Base-by-base conservation (phyloP, 2,113 vertebrate species). In the Pholis gunnellus region DNA sequence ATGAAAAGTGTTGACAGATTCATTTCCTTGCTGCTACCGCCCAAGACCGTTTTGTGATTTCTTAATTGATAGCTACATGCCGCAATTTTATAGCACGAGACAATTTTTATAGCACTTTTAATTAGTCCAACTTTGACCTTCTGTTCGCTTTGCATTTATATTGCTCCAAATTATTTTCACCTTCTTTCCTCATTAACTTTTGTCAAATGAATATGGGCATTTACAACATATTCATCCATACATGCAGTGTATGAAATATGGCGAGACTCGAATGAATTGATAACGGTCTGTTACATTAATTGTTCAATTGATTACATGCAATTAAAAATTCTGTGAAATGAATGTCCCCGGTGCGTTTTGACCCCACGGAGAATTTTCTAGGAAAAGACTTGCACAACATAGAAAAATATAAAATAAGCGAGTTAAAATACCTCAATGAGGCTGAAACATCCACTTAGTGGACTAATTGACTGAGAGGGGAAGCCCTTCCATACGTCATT, bases 41-140 rank as follows among this genome's bases (percentile, higher is more conserved):
- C 87, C 72, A 77, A 68, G 86, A 90, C 87, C 87, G 67, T 91
- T 92, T 88, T 88, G 90, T 84, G 90, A 93, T 93, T 91, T 93
- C 87, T 93, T 31, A 93, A 94, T 94, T 94, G 93, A 93, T 93
- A 89, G 93, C 88, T 92, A 88, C 90, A 89, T 57, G 86, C 83
- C 54, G 88, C 85, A 78, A 82, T 91, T 93, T 94, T 91, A 91
- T 70, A 78, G 87, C 86, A 75, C 78, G 25, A 85, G 77, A 86
- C 79, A 87, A 89, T 90, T 94, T 60, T 94, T 93, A 93, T 90
- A 87, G 92, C 90, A 79, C 85, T 92, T 92, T 93, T 94, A 93
- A 94, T 94, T 94, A 93, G 93, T 87, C 87, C 88, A 94, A 93
- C 93, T 94, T 92, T 94, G 93, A 94, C 93, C 93, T 93, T 93